Conservation (phyloP, 2,888 invertebrate genomes). For the Cistogaster globosa region DNA sequence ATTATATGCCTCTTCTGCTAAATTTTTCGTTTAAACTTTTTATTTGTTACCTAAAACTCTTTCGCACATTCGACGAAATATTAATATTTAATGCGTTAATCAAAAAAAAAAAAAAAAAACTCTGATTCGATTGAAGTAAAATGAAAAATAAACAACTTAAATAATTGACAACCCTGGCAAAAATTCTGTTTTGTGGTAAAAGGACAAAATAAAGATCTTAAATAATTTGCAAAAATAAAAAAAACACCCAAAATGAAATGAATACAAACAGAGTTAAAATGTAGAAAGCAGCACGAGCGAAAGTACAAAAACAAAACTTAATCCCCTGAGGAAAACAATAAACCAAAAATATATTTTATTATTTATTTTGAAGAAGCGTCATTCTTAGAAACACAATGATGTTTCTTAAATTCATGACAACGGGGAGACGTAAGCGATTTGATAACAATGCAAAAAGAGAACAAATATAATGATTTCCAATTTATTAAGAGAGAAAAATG, state of each 20-base stretch:
- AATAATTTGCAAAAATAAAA: neutral
- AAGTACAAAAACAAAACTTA: neutral
- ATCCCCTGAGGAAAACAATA: constrained; percentile 21
- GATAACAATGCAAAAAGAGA: constrained; percentile 34
- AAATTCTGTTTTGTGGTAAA: neutral
- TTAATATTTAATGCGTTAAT: too few species aligned
- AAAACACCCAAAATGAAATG: neutral
- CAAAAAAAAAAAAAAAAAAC: neutral
- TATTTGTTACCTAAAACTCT: too few species aligned
- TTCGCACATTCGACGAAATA: too few species aligned
- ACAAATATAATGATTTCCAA: constrained; percentile 18
- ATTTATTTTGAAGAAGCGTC: neutral
- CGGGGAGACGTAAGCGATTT: constrained; percentile 35
- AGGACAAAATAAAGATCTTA: constrained; percentile 14
- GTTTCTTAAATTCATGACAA: neutral
- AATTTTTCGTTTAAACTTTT: too few species aligned
- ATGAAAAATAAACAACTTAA: too few species aligned
- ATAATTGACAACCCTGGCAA: neutral
- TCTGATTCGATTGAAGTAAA: too few species aligned
- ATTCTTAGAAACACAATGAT: neutral
- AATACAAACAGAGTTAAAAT: constrained; percentile 12
- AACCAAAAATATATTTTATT: neutral
- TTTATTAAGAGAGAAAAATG: constrained; percentile 17
- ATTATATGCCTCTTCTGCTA: too few species aligned
- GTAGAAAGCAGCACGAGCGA: neutral